Base-by-base conservation (phyloP, 53 echinoderm and acorn worm genomes). In the Glandiceps talaboti region DNA sequence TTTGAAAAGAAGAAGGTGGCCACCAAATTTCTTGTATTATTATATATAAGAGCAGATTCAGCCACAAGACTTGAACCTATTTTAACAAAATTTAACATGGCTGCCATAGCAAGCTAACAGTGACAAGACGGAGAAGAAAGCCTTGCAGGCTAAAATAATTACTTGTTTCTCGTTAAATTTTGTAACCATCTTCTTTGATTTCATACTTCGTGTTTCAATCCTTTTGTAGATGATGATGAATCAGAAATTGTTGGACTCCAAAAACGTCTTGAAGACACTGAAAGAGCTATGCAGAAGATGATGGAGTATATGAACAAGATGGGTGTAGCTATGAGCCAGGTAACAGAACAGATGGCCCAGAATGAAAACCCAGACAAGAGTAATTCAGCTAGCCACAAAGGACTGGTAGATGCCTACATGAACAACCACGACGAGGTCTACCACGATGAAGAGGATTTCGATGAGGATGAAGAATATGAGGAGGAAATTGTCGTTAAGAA, bases 221-320 rank as follows among this genome's bases (percentile, higher is more conserved):
- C n/a, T n/a, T n/a, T n/a, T n/a, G n/a, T n/a, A 45, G 64, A 20
- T 12, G 64, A 45, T 20, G 64, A 45, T 6, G 64, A 45, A 45
- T 12, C 6, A 12, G 20, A 78, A 31, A 32, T 78, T 32, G 79
- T 32, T 31, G 31, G 27, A 28, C 75, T 97, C 72, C 86, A 93
- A 84, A 89, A 83, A 30, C 89, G 97, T 20, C 45, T 97, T 28
- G 93, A 90, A 30, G 85, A 92, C 32, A 97, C 97, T 0, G 97
- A 97, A 80, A 91, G 80, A 30, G 87, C 92, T 74, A 97, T 97
- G 97, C 87, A 93, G 14, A 83, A 88, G 31, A 97, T 97, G 97
- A 90, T 97, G 97, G 93, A 92, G n/a, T 92, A 92, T 91, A 97
- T 97, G 97, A 97, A 89, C 79, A 91, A 79, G 27, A 97, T 97